Percentiles rank a stretch among this genome's conserved stretches.
Conservation (phyloP, 64 coral and sea anemone genomes). For the Stylophora pistillata region DNA sequence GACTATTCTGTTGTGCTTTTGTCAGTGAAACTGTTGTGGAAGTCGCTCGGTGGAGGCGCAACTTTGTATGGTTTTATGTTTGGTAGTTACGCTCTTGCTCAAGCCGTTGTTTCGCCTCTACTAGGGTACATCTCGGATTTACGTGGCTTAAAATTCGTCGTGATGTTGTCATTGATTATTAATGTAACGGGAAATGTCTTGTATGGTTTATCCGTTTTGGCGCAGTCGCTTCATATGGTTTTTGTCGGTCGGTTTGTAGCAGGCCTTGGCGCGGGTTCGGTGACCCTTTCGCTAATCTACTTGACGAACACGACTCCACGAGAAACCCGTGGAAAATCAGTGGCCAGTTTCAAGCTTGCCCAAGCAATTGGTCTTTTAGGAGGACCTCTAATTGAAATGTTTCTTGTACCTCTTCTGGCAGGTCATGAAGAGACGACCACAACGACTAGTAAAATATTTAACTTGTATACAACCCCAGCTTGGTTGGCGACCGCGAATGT, state of each 20-base stretch:
- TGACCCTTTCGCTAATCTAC: slow-evolving; percentile 78
- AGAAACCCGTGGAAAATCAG: slow-evolving; percentile 77
- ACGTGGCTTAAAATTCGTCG: slow-evolving; percentile 80
- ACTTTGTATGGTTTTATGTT: slow-evolving; percentile 84
- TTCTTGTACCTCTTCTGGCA: slow-evolving; percentile 54
- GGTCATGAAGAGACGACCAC: slow-evolving; percentile 1
- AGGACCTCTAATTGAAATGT: slow-evolving; percentile 75
- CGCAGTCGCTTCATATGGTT: slow-evolving; percentile 67
- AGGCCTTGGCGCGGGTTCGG: slow-evolving; percentile 78
- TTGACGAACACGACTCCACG: slow-evolving; percentile 81
- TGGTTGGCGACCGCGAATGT: slow-evolving; percentile 85
- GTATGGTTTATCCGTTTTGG: slow-evolving; percentile 72
- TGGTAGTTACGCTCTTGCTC: slow-evolving; percentile 86
- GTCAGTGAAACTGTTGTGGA: slow-evolving; percentile 83
- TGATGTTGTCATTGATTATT: slow-evolving; percentile 69
- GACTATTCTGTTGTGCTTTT: slow-evolving; percentile 87
- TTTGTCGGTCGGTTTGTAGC: slow-evolving; percentile 84
- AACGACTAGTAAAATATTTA: slow-evolving; percentile 59
- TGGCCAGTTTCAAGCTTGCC: slow-evolving; percentile 83
- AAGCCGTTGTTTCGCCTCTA: slow-evolving; percentile 79
- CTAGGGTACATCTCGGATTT: slow-evolving; percentile 88
- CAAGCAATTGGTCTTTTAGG: slow-evolving; percentile 85
- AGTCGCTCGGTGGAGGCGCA: slow-evolving; percentile 49
- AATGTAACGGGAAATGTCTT: slow-evolving; percentile 85
- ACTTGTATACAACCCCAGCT: slow-evolving; percentile 77